Evolutionary conservation across 2,113 vertebrate genomes (phyloP), one percentile per base, ranked within the genome.

Genomic region (Zosterops borbonicus): DNA sequence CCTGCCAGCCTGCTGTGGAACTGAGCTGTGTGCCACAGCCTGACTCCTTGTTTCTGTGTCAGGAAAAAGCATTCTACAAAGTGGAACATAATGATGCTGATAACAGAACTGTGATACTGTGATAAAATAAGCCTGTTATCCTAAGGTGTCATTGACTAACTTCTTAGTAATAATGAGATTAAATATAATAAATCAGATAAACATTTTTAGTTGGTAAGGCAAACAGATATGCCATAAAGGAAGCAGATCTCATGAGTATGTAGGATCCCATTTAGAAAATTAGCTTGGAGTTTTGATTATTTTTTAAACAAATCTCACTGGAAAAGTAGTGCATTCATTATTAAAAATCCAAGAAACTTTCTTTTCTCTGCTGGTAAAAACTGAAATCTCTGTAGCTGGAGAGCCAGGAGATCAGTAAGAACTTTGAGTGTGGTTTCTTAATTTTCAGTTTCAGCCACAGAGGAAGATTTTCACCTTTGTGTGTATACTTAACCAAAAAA

Each of bases 61-160:
- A 53, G 47, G 68, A 73, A 42, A 21, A 52, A 94, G 27, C 29
- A 33, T 69, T 75, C 49, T 69, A 49, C 52, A 27, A 62, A 90
- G 64, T 21, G 27, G 82, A 94, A 76, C 64, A 14, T 80, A 67
- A 50, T 3, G 50, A 23, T 94, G 73, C 52, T 91, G 76, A 73
- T 90, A 89, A 80, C 79, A 62, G 63, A 78, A n/a, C 56, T 84
- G 47, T 78, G 71, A 92, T 93, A 67, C 50, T 67, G 56, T 78
- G 92, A 71, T 95, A 58, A 87, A 95, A 60, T 84, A 95, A 96
- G 86, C 95, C 59, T 69, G 6, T 92, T 83, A 87, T 71, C 77
- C 83, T 86, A 91, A 90, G 84, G 85, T 94, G 90, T 87, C 82
- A 75, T 65, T 95, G 79, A 41, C 83, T 78, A 77, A 60, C 64